Evolutionary conservation across 2,888 invertebrate species (phyloP).

Genomic region (Acleris sparsana): DNA sequence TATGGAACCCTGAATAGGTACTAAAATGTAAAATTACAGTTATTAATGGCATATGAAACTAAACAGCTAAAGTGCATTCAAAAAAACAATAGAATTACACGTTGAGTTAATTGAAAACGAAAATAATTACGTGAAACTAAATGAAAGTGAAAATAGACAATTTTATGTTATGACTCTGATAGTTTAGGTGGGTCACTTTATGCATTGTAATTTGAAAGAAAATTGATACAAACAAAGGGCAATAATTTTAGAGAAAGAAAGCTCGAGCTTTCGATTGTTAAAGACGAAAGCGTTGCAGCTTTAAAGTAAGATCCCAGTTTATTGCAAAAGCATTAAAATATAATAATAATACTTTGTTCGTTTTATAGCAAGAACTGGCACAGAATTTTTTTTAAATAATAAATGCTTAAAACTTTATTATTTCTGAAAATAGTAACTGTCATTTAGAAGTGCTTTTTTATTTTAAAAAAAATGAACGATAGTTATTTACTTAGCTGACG

Average conservation of each 20-base stretch:
- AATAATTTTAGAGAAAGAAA: slow-evolving; percentile 20
- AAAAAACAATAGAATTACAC: slow-evolving; percentile 31
- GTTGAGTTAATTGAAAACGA: slow-evolving; percentile 20
- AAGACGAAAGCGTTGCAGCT: not conserved
- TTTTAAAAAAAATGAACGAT: too few species aligned
- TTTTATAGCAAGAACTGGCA: too few species aligned
- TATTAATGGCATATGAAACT: not conserved
- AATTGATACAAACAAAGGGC: slow-evolving; percentile 32
- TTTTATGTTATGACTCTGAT: slow-evolving; percentile 1
- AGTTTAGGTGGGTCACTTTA: slow-evolving; percentile 1
- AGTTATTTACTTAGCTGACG: too few species aligned
- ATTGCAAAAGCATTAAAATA: not conserved
- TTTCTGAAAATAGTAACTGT: too few species aligned
- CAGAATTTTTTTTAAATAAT: too few species aligned
- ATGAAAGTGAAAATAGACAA: slow-evolving; percentile 28
- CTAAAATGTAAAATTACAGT: not conserved
- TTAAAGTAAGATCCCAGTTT: too few species aligned
- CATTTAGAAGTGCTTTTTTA: too few species aligned
- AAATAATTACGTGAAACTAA: slow-evolving; percentile 25
- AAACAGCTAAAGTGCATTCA: slow-evolving; percentile 2
- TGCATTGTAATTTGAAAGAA: slow-evolving; percentile 28
- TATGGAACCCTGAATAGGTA: not conserved
- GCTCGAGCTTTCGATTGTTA: slow-evolving; percentile 15
- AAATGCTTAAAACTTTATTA: too few species aligned
- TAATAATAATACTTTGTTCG: not conserved